These are phyloP conservation scores for Tribolium madens DNA, from an alignment of 1,140 invertebrate species.

Conservation along the genomic window DNA sequence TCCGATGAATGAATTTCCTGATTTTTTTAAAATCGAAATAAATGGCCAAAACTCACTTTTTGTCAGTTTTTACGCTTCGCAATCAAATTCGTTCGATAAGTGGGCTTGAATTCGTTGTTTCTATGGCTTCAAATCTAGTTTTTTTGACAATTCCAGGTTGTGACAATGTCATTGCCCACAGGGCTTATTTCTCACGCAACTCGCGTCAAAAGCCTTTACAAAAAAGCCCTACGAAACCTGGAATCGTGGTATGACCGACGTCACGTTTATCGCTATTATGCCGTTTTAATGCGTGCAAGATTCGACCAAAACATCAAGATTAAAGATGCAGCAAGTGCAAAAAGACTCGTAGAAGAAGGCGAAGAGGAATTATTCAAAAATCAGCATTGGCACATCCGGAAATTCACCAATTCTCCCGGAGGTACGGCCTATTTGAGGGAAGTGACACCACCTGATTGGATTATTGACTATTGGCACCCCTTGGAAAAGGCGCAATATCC, in stretches of 20 bases:
- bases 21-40: no score
- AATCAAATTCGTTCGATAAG: no score
- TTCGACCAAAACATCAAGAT: constrained; percentile 83
- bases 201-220: constrained; percentile 79
- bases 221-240: constrained; percentile 71
- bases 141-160: background rate
- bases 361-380: constrained; percentile 80
- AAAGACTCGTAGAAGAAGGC: constrained; percentile 76
- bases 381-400: constrained; percentile 75
- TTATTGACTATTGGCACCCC: constrained; percentile 93
- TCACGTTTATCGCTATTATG: constrained; percentile 76
- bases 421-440: constrained; percentile 81
- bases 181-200: constrained; percentile 68
- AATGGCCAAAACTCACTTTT: no score
- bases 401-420: constrained; percentile 69
- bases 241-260: constrained; percentile 69
- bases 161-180: background rate
- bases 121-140: background rate
- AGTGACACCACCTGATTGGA: constrained; percentile 76
- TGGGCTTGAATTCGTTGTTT: no score
- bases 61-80: no score
- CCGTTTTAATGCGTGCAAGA: constrained; percentile 78
- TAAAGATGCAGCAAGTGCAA: constrained; percentile 81
- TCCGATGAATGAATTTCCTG: no score
- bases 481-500: constrained; percentile 93